These are phyloP conservation scores for Microcebus tavaratra DNA, from an alignment of 2,113 vertebrate species.

Conservation along the genomic window DNA sequence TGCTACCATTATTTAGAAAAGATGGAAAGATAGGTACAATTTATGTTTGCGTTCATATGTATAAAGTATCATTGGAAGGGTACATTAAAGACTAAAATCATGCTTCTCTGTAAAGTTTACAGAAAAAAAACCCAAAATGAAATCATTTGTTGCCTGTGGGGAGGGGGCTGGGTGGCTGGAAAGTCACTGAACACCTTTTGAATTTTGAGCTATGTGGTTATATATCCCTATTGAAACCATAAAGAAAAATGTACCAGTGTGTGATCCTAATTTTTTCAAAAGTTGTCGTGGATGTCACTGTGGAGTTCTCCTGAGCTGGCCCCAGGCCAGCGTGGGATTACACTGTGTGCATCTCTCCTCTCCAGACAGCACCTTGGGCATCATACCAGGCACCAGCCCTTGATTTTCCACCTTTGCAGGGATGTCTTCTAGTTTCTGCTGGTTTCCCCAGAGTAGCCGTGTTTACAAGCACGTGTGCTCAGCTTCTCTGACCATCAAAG, in stretches of 20 bases:
- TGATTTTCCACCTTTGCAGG: neutral
- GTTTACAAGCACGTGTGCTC: too few species aligned
- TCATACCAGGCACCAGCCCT: neutral
- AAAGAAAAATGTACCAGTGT: neutral
- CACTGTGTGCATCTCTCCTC: neutral
- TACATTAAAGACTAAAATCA: neutral
- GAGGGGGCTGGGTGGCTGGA: neutral
- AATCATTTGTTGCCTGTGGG: neutral
- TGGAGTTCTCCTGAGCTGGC: neutral
- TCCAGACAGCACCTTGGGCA: neutral
- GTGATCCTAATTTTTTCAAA: neutral
- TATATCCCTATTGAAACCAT: neutral
- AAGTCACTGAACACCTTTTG: neutral
- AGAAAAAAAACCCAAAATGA: neutral
- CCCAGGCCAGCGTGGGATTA: neutral
- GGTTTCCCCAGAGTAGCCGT: neutral
- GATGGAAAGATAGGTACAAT: neutral
- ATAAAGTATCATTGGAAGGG: neutral
- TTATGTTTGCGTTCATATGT: fast-evolving
- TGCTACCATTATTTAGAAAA: neutral
- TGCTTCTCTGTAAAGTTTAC: neutral
- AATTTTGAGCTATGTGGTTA: neutral
- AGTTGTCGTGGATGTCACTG: too few species aligned
- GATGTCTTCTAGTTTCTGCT: neutral
- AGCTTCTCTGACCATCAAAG: neutral